Evolutionary conservation across 1,140 invertebrate species (phyloP), one percentile per base, ranked within the genome.

Genomic region (Apis florea): DNA sequence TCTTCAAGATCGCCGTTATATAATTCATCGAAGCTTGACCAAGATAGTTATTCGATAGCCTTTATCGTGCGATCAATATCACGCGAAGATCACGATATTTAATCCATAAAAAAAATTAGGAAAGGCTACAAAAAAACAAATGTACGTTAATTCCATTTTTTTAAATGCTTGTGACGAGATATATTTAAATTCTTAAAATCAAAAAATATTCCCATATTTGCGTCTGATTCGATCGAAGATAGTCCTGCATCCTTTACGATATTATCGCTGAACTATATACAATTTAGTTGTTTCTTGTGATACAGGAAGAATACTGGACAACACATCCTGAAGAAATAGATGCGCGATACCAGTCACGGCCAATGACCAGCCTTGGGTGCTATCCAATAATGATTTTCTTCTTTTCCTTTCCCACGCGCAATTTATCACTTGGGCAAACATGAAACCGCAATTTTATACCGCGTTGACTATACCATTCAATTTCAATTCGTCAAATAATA

Each of bases 301-400:
- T n/a, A 40, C n/a, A 49, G 51, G 47, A 69, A 64, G 53, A 77
- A 49, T 15, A 56, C 56, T 40, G 70, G 54, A 53, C 8, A 83
- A 72, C 56, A 66, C 64, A 69, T 72, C 54, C 56, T 73, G 81
- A 87, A 79, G 84, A 76, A 86, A 83, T 53, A 74, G 85, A 59
- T 67, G 74, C 63, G 64, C 59, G 51, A 68, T 76, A 70, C 40
- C 53, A 83, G 85, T 87, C 82, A 87, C 86, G 86, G 85, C 77
- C 84, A 87, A 83, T 75, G 82, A 84, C 78, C 85, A 87, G 86
- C 83, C 86, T 87, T 87, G 85, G 77, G 69, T 66, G 78, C 78
- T 71, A 76, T 64, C 82, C 78, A 81, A 82, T 86, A 82, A 87
- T 74, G 82, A 87, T 87, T 87, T 87, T 79, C 83, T 82, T 83